phyloP scores from a whole-genome alignment of 2,888 invertebrate species.

The Lobophora halterata region DNA sequence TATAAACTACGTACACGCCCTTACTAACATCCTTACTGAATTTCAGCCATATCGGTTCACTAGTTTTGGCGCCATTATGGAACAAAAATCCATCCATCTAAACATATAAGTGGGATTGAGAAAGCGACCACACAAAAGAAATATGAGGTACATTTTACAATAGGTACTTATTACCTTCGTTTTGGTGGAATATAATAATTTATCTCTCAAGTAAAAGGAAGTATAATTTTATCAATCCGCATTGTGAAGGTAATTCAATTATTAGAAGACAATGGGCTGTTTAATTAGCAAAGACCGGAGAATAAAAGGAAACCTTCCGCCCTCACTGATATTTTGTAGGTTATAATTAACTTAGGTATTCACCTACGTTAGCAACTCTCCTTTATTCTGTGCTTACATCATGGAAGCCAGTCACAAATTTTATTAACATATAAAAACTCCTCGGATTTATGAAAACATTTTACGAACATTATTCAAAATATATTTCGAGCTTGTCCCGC shows the following conservation, averaged over 20 bases:
- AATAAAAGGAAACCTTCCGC: conserved; percentile 30
- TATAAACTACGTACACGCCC: no score
- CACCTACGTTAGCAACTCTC: conserved; percentile 1
- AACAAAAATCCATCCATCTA: no score
- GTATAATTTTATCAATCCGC: conserved; percentile 19
- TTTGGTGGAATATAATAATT: no score
- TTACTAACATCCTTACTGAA: no score
- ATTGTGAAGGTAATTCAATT: conserved; percentile 29
- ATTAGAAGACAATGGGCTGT: conserved; percentile 29
- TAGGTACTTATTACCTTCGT: no score
- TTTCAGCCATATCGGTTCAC: no score
- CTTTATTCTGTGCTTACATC: background rate
- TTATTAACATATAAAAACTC: conserved; percentile 7
- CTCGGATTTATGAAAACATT: conserved; percentile 17
- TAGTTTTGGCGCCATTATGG: no score
- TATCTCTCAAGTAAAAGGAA: conserved; percentile 12
- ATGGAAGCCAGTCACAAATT: background rate
- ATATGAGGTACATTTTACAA: no score
- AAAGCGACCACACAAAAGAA: no score
- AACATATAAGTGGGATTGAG: no score
- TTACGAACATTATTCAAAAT: conserved; percentile 15
- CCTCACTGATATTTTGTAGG: conserved; percentile 25
- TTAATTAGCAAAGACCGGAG: conserved; percentile 33
- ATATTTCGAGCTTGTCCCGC: conserved; percentile 10
- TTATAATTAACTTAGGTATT: conserved; percentile 25